Evolutionary conservation across 2,113 vertebrate species (phyloP), one percentile per base, ranked within the genome.

Genomic region (Melanotaenia duboulayi): DNA sequence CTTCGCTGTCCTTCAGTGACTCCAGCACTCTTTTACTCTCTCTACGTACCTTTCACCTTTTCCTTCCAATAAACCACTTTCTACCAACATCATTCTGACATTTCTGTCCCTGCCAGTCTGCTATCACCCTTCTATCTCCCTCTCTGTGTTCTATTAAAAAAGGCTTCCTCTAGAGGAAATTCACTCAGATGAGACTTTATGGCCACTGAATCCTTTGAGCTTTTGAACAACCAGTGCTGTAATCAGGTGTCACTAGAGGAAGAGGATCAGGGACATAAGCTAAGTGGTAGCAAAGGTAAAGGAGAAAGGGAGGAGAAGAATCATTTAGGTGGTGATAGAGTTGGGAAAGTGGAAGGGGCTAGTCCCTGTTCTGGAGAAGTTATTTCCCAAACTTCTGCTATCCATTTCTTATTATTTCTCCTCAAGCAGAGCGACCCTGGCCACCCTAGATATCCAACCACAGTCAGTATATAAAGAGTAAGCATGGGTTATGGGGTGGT

Each of bases 171-270:
- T 7, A 57, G 64, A 82, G 79, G 80, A 85, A 88, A 87, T 91
- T 89, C 74, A 76, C 89, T 74, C 44, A 72, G 68, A 82, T 76
- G 71, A 57, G 70, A 88, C 80, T 86, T 86, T 82, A 84, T 83
- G 78, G 52, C 59, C 63, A 69, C 69, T 65, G 71, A 85, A 86
- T 88, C 78, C 84, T 92, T 91, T 93, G 91, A 94, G 91, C 89
- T 81, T 64, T 11, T 17, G 20, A 73, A 87, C 82, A 76, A 89
- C 76, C 79, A 87, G 80, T 83, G 82, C 77, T 66, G 83, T 90
- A 88, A 92, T 93, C 86, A 87, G 77, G 62, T 79, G 55, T 87
- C 89, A 92, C 91, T 92, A 80, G 69, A 57, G 78, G 79, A 77
- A 82, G 82, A 74, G 74, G 79, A 82, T 63, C 40, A 13, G 55